phyloP scores from a whole-genome alignment of 1,140 invertebrate genomes.

The Prorops nasuta region DNA sequence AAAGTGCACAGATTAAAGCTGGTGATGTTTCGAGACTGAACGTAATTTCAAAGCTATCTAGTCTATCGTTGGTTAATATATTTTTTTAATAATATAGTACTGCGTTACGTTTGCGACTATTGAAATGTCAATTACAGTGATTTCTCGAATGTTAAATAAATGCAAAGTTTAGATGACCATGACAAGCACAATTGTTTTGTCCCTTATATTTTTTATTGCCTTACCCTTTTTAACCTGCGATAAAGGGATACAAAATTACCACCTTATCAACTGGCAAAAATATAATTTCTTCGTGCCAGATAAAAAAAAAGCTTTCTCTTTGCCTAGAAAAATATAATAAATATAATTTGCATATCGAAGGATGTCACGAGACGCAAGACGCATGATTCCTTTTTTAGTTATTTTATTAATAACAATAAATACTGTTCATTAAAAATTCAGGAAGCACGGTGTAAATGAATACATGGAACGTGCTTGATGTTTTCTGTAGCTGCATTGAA shows the following conservation, averaged over 20 bases:
- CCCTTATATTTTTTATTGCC: no score
- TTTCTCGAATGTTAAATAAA: slow-evolving; percentile 36
- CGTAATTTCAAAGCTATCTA: slow-evolving; percentile 26
- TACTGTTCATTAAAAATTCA: slow-evolving; percentile 45
- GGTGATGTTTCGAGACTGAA: no score
- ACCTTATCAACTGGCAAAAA: no score
- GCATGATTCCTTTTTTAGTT: slow-evolving; percentile 27
- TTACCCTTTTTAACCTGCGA: no score
- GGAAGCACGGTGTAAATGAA: slow-evolving; percentile 25
- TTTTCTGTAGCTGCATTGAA: no score
- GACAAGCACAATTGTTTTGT: background rate
- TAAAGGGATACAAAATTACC: no score
- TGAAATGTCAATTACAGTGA: slow-evolving; percentile 31
- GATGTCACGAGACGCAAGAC: slow-evolving; percentile 15
- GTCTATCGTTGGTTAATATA: slow-evolving; percentile 34
- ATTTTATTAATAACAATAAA: slow-evolving; percentile 54
- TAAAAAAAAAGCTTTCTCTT: no score
- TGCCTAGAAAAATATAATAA: background rate
- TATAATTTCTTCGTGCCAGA: no score
- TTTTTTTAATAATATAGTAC: slow-evolving; percentile 32
- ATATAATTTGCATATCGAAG: background rate
- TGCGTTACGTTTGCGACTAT: slow-evolving; percentile 34
- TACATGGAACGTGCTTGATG: slow-evolving; percentile 14
- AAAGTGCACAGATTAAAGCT: no score
- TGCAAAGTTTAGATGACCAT: slow-evolving; percentile 28